Base-by-base conservation (phyloP, 2,888 invertebrate species). In the Apodemia mormo region DNA sequence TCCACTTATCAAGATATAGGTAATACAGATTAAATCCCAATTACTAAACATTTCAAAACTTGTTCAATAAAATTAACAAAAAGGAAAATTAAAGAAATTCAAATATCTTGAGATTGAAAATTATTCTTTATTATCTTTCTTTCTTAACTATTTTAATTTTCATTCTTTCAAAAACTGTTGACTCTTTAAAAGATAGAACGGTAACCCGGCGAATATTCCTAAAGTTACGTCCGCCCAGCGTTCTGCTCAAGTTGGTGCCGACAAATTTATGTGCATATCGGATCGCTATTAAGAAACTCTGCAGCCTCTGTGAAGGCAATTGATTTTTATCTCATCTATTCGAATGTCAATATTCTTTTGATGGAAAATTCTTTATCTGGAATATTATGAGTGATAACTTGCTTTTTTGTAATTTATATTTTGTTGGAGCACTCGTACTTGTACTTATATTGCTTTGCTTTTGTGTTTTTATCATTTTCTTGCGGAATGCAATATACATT, bases 241-340 rank as follows among this genome's bases (percentile, higher is more conserved):
- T 64, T 64, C 64, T 37, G 37, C 64, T 33, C 37, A 64, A 64
- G 64, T 64, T 64, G 64, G 64, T 64, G 64, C 64, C 64, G 64
- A 64, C 77, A 82, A 89, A 90, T 89, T 85, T 90, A 90, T 89
- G 88, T 85, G 85, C 90, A 89, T 89, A 87, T 81, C 79, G 82
- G 81, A 85, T 81, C 80, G 82, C 80, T 78, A 81, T 81, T 83
- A 83, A 78, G 79, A 79, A 78, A 82, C 79, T 85, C 80, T 72
- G 74, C 76, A 67, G 70, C 73, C 33, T 58, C 66, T 54, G 43
- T 33, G 64, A 64, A 64, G 64, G 64, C 64, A 64, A 64, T 64
- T 64, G 64, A 64, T 64, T 64, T 64, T 64, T 64, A 64, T 64
- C 64, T 64, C 64, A 37, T 64, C 64, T 64, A 64, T 64, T 64